Conservation (phyloP, 2,888 invertebrate genomes). For the Heliconius erato region DNA sequence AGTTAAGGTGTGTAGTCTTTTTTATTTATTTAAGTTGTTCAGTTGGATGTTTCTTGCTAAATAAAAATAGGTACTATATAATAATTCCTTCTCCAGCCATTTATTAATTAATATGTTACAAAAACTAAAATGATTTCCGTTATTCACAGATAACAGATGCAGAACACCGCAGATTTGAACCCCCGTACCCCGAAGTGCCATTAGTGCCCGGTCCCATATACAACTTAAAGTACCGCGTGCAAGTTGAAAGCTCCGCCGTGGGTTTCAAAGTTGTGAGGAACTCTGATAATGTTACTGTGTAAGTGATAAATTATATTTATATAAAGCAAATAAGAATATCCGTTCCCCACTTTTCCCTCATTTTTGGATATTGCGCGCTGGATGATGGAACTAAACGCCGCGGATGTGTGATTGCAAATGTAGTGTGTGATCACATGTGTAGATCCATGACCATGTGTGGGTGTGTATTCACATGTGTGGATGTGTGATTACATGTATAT, state of each 20-base stretch:
- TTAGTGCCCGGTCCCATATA: slow-evolving; percentile 78
- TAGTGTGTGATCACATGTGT: no score
- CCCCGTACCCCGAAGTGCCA: slow-evolving; percentile 88
- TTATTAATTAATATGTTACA: no score
- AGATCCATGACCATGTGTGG: no score
- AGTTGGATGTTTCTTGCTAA: neutral
- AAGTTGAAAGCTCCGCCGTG: slow-evolving; percentile 81
- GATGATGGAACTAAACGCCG: no score
- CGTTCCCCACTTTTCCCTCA: no score
- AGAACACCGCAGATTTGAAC: slow-evolving; percentile 86
- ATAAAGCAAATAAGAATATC: no score
- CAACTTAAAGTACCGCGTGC: slow-evolving; percentile 84
- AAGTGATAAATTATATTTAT: slow-evolving; percentile 58
- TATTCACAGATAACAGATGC: slow-evolving; percentile 72
- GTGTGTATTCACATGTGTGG: no score
- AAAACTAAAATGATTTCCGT: no score
- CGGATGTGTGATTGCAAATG: no score
- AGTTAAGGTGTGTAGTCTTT: slow-evolving; percentile 86
- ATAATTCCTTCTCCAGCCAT: neutral
- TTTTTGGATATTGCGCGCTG: no score
- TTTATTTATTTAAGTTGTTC: neutral
- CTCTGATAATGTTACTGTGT: slow-evolving; percentile 85
- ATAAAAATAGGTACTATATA: neutral
- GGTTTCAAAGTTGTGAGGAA: slow-evolving; percentile 88
- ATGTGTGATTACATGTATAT: no score